Percentiles rank a stretch among this genome's conserved stretches.
Evolutionary conservation across 2,797 vertebrate species (phyloP).

Genomic region (Nannoperca obscura): DNA sequence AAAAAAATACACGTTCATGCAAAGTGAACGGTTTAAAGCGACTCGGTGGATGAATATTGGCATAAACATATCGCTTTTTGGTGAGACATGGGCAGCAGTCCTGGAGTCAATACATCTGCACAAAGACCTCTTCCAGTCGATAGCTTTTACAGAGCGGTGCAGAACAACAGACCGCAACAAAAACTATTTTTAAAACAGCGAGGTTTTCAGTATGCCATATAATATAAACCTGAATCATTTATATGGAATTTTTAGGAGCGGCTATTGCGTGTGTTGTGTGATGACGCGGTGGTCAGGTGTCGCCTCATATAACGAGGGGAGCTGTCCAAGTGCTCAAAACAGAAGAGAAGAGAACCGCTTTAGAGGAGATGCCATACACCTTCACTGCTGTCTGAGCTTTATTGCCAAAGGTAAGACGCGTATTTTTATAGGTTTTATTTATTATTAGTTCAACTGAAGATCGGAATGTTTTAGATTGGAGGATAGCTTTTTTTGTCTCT

Average conservation of each 20-base stretch:
- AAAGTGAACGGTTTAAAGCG: not conserved
- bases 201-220: conserved; percentile 65
- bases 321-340: conserved; percentile 88
- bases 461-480: not conserved
- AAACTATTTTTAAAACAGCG: conserved; percentile 70
- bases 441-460: not conserved
- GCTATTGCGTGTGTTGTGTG: conserved; percentile 77
- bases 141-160: conserved; percentile 21
- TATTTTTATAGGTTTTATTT: not conserved
- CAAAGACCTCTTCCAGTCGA: conserved; percentile 18
- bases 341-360: conserved; percentile 74
- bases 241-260: conserved; percentile 68
- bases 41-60: not conserved
- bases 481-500: not conserved
- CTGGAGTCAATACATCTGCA: conserved; percentile 9
- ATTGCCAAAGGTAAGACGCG: conserved; percentile 80
- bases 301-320: conserved; percentile 83
- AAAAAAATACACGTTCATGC: not conserved
- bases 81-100: not conserved
- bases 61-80: not conserved
- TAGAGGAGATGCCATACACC: conserved; percentile 80
- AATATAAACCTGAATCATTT: conserved; percentile 79
- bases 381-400: conserved; percentile 80
- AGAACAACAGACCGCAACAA: conserved; percentile 42
- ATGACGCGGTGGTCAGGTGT: conserved; percentile 87